Conservation (phyloP, 2,797 vertebrate species). For the Sebastes jordani region DNA sequence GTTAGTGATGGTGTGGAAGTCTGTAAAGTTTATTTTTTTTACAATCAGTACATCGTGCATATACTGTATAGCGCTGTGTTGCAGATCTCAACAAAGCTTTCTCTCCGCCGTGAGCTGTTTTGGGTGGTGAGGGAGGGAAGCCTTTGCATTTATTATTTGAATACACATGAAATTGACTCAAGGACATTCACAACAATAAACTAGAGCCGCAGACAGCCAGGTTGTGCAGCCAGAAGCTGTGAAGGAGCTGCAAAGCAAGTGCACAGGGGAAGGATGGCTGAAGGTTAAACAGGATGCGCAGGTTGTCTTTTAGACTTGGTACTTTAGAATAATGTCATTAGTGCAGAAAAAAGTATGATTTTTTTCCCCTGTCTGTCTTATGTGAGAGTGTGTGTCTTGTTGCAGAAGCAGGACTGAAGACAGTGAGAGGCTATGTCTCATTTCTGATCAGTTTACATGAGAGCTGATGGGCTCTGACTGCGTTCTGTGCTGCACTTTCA, state of each 20-base stretch:
- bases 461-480: neutral
- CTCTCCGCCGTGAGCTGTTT: neutral
- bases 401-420: neutral
- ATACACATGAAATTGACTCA: constrained; percentile 35
- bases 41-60: neutral
- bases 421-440: neutral
- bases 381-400: neutral
- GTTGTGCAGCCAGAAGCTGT: neutral
- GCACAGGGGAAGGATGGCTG: constrained; percentile 9
- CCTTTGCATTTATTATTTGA: constrained; percentile 21
- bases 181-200: constrained; percentile 27
- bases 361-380: neutral
- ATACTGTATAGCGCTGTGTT: neutral
- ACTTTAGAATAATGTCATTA: constrained; percentile 55
- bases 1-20: neutral
- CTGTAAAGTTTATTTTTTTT: neutral
- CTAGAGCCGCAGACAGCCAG: neutral
- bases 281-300: constrained; percentile 40
- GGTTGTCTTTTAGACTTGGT: constrained; percentile 20
- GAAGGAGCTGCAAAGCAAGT: neutral
- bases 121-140: neutral
- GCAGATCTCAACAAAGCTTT: constrained; percentile 4
- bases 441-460: neutral
- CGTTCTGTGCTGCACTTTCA: neutral
- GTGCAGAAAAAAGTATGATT: neutral